Percentiles rank a stretch among this genome's conserved stretches.
Conservation (phyloP, 1,140 invertebrate genomes). For the Hydropsyche tenuis region DNA sequence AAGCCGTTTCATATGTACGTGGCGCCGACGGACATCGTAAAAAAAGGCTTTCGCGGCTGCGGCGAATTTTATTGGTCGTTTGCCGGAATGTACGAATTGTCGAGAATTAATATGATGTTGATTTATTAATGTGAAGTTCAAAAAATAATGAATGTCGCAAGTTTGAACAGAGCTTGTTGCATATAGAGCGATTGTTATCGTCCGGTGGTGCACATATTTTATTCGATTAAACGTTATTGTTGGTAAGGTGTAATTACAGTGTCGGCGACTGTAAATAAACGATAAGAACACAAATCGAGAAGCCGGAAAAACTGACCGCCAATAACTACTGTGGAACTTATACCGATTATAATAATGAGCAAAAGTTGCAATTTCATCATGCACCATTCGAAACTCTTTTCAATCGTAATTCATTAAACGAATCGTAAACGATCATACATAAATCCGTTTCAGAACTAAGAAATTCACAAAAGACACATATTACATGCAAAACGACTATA, state of each 20-base stretch:
- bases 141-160: too few species aligned
- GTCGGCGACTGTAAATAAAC: not conserved
- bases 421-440: too few species aligned
- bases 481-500: not conserved
- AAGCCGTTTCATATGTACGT: not conserved
- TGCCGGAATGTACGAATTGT: too few species aligned
- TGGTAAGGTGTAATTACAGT: not conserved
- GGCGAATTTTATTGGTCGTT: not conserved
- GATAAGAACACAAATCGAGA: constrained; percentile 3
- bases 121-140: too few species aligned
- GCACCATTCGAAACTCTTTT: too few species aligned
- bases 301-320: not conserved
- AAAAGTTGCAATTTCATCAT: not conserved
- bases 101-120: too few species aligned
- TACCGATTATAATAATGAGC: too few species aligned
- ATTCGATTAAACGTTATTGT: constrained; percentile 8
- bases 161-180: not conserved
- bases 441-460: not conserved
- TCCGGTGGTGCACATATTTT: not conserved
- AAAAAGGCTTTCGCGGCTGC: not conserved
- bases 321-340: not conserved
- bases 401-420: too few species aligned
- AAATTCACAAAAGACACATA: not conserved
- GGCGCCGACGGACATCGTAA: too few species aligned
- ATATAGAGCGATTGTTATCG: not conserved